Evolutionary conservation across 2,888 invertebrate species (phyloP).

Genomic region (Mythimna ferrago): DNA sequence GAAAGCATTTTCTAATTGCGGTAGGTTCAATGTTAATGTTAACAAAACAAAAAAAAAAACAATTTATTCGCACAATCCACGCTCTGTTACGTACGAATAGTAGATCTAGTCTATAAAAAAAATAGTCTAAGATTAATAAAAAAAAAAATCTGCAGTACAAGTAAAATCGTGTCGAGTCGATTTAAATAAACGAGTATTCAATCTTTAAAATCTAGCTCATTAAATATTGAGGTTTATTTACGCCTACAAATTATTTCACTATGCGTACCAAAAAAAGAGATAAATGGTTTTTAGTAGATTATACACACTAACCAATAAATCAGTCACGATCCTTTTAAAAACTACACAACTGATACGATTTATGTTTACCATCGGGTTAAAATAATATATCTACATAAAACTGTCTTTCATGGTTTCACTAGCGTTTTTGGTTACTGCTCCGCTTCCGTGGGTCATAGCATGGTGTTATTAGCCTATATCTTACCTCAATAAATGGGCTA

Average conservation of each 20-base stretch:
- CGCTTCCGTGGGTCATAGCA: too few relatives aligned
- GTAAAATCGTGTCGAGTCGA: neutral
- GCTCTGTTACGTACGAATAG: neutral
- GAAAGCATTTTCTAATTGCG: too few relatives aligned
- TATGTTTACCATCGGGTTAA: constrained; percentile 45
- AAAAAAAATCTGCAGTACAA: neutral
- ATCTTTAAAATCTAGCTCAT: constrained; percentile 1
- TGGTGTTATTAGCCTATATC: too few relatives aligned
- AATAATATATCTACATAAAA: constrained; percentile 23
- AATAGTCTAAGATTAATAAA: too few relatives aligned
- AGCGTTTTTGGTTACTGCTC: too few relatives aligned
- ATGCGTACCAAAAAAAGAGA: constrained; percentile 31
- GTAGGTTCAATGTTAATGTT: too few relatives aligned
- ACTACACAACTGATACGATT: constrained; percentile 46
- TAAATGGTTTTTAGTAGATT: constrained; percentile 18
- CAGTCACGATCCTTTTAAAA: constrained; percentile 52
- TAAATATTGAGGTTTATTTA: constrained; percentile 29
- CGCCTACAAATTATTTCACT: constrained; percentile 23
- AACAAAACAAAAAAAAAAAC: too few relatives aligned
- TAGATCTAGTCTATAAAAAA: too few relatives aligned
- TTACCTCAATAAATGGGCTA: too few relatives aligned
- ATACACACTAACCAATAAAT: constrained; percentile 47
- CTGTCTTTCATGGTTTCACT: too few relatives aligned
- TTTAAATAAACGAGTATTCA: neutral
- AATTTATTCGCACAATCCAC: too few relatives aligned